phyloP scores from a whole-genome alignment of 2,113 vertebrate genomes.

The Pseudois nayaur region DNA sequence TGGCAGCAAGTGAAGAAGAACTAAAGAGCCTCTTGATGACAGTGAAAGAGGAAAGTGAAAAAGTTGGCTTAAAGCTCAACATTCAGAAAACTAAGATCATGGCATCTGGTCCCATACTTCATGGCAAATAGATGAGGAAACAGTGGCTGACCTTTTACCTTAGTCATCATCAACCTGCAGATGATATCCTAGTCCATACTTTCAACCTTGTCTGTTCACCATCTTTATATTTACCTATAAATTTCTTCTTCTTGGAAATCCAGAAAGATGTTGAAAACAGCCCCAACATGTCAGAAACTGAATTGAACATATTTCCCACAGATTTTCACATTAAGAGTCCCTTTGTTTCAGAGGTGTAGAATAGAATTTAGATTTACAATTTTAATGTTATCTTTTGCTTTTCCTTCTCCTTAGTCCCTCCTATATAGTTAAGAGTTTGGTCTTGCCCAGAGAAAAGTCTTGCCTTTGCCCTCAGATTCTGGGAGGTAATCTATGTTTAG shows the following conservation, averaged over 20 bases:
- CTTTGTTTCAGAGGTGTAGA: background rate
- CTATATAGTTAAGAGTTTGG: background rate
- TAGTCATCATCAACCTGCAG: background rate
- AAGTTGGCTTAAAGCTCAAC: background rate
- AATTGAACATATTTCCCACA: background rate
- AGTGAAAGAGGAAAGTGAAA: background rate
- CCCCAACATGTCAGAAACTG: background rate
- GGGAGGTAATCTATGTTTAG: background rate
- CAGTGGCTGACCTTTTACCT: background rate
- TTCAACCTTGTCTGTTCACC: background rate
- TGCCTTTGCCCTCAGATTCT: background rate
- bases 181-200: background rate
- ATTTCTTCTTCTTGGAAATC: background rate
- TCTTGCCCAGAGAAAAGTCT: background rate
- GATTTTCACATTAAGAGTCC: background rate
- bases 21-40: background rate
- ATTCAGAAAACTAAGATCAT: background rate
- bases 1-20: background rate
- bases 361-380: background rate
- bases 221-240: background rate
- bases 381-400: background rate
- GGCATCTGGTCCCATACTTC: background rate
- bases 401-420: background rate
- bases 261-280: slow-evolving; percentile 18
- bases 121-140: background rate